phyloP scores from a whole-genome alignment of 1,140 invertebrate species.

The Thaumatotibia leucotreta region DNA sequence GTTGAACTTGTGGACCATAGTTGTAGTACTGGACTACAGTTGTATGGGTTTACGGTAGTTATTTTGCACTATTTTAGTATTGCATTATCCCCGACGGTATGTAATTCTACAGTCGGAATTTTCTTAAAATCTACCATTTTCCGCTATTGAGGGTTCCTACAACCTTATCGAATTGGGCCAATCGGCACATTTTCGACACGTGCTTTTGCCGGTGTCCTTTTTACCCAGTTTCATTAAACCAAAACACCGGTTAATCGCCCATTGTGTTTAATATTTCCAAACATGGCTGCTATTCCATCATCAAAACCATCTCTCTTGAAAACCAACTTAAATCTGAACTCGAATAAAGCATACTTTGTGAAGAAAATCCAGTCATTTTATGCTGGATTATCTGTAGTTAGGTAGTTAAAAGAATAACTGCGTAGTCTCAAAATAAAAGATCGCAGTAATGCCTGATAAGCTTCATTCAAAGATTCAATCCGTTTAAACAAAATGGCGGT shows the following conservation, averaged over 20 bases:
- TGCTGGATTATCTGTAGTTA: background rate
- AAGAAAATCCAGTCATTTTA: background rate
- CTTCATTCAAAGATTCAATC: background rate
- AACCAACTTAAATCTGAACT: background rate
- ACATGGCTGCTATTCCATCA: conserved; percentile 16
- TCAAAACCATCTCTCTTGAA: background rate
- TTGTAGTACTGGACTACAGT: too few relatives aligned
- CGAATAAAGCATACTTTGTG: background rate
- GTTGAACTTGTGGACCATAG: too few relatives aligned
- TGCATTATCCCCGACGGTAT: too few relatives aligned
- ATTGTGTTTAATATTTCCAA: conserved; percentile 39
- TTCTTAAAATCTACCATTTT: too few relatives aligned
- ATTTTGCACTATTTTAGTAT: too few relatives aligned
- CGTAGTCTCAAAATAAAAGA: background rate
- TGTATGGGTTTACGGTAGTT: too few relatives aligned
- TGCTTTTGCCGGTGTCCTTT: conserved; percentile 46
- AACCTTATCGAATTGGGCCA: conserved; percentile 6
- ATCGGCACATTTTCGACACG: conserved; percentile 27
- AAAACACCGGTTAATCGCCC: conserved; percentile 41
- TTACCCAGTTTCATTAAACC: conserved; percentile 39
- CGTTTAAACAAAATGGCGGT: background rate
- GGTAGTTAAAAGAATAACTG: background rate
- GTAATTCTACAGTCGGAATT: too few relatives aligned
- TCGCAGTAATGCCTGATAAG: background rate
- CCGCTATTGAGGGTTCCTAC: background rate